Conservation (phyloP, 2,113 vertebrate genomes). For the Coreoperca whiteheadi region DNA sequence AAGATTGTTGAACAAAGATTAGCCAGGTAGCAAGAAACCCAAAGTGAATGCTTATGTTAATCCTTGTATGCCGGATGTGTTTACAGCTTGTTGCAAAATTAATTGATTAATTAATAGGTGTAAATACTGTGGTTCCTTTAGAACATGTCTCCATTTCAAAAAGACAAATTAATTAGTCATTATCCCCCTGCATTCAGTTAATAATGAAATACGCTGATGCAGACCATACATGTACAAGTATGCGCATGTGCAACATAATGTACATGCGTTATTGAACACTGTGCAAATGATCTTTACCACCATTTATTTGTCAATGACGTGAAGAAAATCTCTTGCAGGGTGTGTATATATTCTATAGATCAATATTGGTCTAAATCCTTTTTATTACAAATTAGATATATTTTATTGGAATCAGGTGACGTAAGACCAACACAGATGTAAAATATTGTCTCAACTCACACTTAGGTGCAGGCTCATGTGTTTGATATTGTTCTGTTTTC, state of each 20-base stretch:
- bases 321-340: background rate
- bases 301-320: constrained; percentile 23
- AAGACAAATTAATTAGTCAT: constrained; percentile 32
- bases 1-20: background rate
- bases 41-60: background rate
- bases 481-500: constrained; percentile 14
- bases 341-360: no score
- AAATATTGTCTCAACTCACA: background rate
- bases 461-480: background rate
- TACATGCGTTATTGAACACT: constrained; percentile 56
- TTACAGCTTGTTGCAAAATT: background rate
- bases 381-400: background rate
- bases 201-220: constrained; percentile 65
- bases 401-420: background rate
- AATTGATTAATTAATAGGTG: background rate
- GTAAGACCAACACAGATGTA: background rate
- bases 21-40: background rate
- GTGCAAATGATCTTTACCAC: constrained; percentile 16
- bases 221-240: no score
- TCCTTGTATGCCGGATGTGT: background rate
- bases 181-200: constrained; percentile 40
- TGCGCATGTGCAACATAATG: no score
- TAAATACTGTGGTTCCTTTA: background rate
- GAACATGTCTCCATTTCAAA: background rate
- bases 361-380: background rate